Percentiles rank a stretch among this genome's conserved stretches.
These are phyloP conservation scores for Pinctada fucata DNA, from an alignment of 2,888 invertebrate genomes.

Conservation along the genomic window DNA sequence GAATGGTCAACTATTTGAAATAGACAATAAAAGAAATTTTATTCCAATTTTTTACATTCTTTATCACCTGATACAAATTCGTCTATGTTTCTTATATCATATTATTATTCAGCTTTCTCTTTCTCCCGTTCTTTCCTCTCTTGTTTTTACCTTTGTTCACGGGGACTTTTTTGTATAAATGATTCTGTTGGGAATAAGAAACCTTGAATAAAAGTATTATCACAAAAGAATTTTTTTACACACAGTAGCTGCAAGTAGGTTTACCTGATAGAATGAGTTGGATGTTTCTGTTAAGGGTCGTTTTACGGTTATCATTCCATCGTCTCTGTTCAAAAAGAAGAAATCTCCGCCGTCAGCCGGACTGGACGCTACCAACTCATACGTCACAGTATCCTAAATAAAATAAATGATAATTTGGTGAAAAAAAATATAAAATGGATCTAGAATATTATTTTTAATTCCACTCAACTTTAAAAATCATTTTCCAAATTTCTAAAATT, in stretches of 20 bases:
- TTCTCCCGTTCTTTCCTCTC: too few relatives aligned
- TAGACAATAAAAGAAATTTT: not conserved
- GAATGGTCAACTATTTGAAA: constrained; percentile 43
- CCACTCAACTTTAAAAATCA: too few relatives aligned
- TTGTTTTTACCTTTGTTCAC: too few relatives aligned
- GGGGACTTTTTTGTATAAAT: too few relatives aligned
- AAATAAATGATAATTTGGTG: not conserved
- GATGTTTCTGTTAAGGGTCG: constrained; percentile 38
- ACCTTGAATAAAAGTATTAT: too few relatives aligned
- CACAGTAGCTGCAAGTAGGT: too few relatives aligned
- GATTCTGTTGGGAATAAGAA: too few relatives aligned
- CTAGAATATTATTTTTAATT: too few relatives aligned
- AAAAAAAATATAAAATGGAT: not conserved
- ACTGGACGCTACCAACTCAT: constrained; percentile 32
- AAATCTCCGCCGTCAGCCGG: constrained; percentile 36
- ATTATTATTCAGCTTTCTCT: too few relatives aligned
- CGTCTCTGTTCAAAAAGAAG: constrained; percentile 54
- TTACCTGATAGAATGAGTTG: constrained; percentile 53
- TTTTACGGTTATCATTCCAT: constrained; percentile 48
- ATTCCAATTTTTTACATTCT: constrained; percentile 1
- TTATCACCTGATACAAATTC: not conserved
- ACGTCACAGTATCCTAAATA: constrained; percentile 55
- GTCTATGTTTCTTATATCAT: too few relatives aligned
- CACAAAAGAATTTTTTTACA: too few relatives aligned
- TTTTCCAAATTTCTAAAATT: too few relatives aligned